Conservation (phyloP, 2,113 vertebrate species). For the Tretioscincus oriximinensis region DNA sequence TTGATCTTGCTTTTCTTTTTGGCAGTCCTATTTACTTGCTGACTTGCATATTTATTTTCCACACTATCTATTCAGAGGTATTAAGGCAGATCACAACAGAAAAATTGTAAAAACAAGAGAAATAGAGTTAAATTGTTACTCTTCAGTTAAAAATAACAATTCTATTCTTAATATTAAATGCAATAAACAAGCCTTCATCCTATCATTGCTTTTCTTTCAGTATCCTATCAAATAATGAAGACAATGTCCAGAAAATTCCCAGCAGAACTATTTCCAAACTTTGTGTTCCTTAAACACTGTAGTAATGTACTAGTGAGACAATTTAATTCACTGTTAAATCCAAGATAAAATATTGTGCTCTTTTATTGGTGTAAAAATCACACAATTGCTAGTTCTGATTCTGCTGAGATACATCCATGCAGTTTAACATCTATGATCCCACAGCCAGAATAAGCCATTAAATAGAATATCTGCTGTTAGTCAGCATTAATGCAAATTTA, state of each 20-base stretch:
- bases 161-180: too few species aligned
- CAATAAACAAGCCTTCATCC: background rate
- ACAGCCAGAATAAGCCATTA: constrained; percentile 92
- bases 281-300: background rate
- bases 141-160: too few species aligned
- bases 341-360: constrained; percentile 89
- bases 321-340: constrained; percentile 32
- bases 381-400: constrained; percentile 90
- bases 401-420: constrained; percentile 92
- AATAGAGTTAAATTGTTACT: too few species aligned
- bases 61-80: too few species aligned
- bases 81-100: too few species aligned
- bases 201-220: background rate
- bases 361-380: constrained; percentile 98
- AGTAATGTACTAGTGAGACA: constrained; percentile 9
- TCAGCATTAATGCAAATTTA: constrained; percentile 96
- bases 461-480: constrained; percentile 91
- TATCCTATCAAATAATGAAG: background rate
- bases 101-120: too few species aligned
- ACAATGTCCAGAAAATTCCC: background rate
- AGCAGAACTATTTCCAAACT: background rate
- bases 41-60: too few species aligned
- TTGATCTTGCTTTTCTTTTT: too few species aligned
- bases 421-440: constrained; percentile 92
- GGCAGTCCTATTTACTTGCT: too few species aligned